A percentile compares a stretch with the other conserved stretches of the same genome.
phyloP scores from a whole-genome alignment of 2,888 invertebrate genomes.

The Bibio marci region DNA sequence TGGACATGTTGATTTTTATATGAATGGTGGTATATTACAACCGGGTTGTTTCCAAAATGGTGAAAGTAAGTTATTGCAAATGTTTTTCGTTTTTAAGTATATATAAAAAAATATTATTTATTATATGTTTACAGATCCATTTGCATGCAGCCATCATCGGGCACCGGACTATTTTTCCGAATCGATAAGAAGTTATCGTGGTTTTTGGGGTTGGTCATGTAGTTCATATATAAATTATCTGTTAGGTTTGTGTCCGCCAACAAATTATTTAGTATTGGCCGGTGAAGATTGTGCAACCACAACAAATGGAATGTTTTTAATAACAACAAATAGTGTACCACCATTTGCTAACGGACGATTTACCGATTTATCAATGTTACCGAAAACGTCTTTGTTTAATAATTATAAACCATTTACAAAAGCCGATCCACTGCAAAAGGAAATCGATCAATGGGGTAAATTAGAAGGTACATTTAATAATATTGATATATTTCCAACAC shows the following conservation, averaged over 20 bases:
- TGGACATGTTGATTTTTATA: conserved; percentile 54
- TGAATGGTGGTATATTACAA: conserved; percentile 51
- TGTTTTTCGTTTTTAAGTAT: conserved; percentile 1
- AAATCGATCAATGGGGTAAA: conserved; percentile 26
- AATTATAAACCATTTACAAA: neutral
- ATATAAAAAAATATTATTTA: conserved; percentile 4
- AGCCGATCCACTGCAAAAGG: conserved; percentile 1
- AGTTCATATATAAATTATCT: conserved; percentile 37
- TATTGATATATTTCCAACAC: conserved; percentile 14
- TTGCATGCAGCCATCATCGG: conserved; percentile 46
- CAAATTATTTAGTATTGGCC: conserved; percentile 29
- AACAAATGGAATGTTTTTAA: conserved; percentile 34
- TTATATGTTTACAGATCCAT: conserved; percentile 30
- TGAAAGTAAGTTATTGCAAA: conserved; percentile 20
- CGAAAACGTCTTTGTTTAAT: neutral
- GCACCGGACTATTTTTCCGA: conserved; percentile 46
- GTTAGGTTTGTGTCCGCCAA: conserved; percentile 38
- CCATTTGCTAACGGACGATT: conserved; percentile 44
- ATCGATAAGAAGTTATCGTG: conserved; percentile 39
- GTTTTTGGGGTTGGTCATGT: conserved; percentile 52
- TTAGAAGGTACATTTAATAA: conserved; percentile 24
- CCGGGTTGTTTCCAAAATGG: conserved; percentile 42
- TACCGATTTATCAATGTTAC: conserved; percentile 21
- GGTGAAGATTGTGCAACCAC: conserved; percentile 30
- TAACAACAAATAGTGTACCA: conserved; percentile 34